These are phyloP conservation scores for Urocyon cinereoargenteus DNA, from an alignment of 2,797 vertebrate species.

Conservation along the genomic window DNA sequence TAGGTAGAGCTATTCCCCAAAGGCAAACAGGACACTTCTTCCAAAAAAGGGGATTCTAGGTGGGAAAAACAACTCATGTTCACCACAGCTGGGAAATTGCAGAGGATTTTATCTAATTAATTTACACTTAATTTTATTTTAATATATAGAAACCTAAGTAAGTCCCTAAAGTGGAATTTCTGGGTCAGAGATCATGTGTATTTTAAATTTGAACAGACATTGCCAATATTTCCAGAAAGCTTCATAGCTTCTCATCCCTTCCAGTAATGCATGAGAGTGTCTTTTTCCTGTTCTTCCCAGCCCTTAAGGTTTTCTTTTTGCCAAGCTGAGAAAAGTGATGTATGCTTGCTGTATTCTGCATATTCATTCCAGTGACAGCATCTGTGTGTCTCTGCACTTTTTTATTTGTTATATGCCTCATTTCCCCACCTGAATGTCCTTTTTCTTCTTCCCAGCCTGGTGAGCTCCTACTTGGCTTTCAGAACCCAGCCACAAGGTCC, in stretches of 20 bases:
- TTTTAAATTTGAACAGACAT: slow-evolving; percentile 2
- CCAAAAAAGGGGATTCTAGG: not conserved
- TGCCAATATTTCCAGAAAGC: not conserved
- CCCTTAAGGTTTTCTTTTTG: not conserved
- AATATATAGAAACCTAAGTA: not conserved
- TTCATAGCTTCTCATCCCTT: too few relatives aligned
- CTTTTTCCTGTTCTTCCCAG: not conserved
- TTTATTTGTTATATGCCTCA: rapidly evolving
- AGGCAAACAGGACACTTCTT: not conserved
- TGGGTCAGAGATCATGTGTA: not conserved
- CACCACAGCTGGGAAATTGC: not conserved
- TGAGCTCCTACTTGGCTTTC: not conserved
- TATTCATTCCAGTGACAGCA: too few relatives aligned
- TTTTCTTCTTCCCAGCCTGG: not conserved
- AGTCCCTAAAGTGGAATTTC: not conserved
- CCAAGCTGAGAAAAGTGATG: not conserved
- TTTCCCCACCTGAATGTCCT: too few relatives aligned
- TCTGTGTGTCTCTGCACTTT: not conserved
- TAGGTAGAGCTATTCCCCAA: not conserved
- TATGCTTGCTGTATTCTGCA: not conserved
- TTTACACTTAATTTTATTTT: not conserved
- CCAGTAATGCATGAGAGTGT: not conserved
- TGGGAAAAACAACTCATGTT: not conserved
- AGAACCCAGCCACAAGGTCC: not conserved
- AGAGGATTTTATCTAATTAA: not conserved